Percentiles rank a stretch among this genome's conserved stretches.
Conservation (phyloP, 2,797 vertebrate species). For the Poecilia gillii region DNA sequence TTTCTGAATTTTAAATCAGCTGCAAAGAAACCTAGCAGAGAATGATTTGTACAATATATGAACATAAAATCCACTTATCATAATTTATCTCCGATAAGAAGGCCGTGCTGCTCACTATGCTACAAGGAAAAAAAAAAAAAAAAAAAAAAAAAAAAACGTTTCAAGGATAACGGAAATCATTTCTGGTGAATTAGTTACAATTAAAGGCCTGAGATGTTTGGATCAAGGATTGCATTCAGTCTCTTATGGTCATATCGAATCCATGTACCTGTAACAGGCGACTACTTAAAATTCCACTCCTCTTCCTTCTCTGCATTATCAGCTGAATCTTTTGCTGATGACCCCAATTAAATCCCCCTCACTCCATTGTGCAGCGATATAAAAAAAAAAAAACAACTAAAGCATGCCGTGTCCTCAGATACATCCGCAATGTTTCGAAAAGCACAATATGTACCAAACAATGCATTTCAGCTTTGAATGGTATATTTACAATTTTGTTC, state of each 20-base stretch:
- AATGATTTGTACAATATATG: neutral
- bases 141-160: neutral
- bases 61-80: neutral
- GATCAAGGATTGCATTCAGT: neutral
- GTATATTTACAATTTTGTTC: conserved; percentile 52
- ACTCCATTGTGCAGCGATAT: conserved; percentile 6
- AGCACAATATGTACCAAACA: conserved; percentile 51
- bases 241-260: conserved; percentile 4
- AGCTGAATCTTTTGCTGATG: conserved; percentile 6
- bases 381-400: conserved; percentile 9
- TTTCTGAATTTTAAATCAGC: neutral
- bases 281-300: conserved; percentile 10
- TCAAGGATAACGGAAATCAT: neutral
- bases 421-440: conserved; percentile 20
- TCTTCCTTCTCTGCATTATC: conserved; percentile 9
- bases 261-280: conserved; percentile 13
- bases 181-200: neutral
- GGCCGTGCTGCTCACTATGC: neutral
- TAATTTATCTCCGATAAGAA: neutral
- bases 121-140: neutral
- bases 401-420: conserved; percentile 17
- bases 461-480: conserved; percentile 43
- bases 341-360: conserved; percentile 38
- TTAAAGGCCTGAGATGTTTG: neutral
- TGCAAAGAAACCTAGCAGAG: neutral